phyloP scores from a whole-genome alignment of 2,113 vertebrate species.

The Apodemus sylvaticus region DNA sequence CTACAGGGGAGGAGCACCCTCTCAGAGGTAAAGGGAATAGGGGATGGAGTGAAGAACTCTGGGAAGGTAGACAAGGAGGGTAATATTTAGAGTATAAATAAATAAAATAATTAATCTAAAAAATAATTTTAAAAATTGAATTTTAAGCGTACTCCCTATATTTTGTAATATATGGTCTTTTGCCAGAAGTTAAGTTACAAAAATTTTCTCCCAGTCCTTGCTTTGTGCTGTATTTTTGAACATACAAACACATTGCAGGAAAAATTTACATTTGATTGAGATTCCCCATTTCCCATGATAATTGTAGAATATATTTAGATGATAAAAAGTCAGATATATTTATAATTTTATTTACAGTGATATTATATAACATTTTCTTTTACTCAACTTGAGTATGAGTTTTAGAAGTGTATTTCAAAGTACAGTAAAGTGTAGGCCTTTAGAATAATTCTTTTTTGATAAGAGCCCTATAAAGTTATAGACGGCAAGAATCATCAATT shows the following conservation, averaged over 20 bases:
- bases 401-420: slow-evolving; percentile 27
- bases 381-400: background rate
- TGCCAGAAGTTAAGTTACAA: background rate
- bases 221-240: background rate
- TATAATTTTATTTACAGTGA: slow-evolving; percentile 28
- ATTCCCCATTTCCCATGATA: background rate
- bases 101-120: no score
- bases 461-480: background rate
- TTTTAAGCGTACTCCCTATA: background rate
- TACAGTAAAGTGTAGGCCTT: background rate
- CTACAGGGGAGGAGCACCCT: no score
- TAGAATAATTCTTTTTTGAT: slow-evolving; percentile 29
- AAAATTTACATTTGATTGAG: slow-evolving; percentile 35
- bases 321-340: background rate
- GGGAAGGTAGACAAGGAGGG: no score
- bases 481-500: background rate
- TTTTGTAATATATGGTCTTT: background rate
- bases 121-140: background rate
- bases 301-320: background rate
- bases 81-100: no score
- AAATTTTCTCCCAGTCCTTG: background rate
- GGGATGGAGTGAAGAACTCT: no score
- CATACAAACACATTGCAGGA: background rate
- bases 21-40: no score
- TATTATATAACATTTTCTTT: background rate